Base-by-base conservation (phyloP, 2,888 invertebrate genomes). In the Trichogramma evanescens region DNA sequence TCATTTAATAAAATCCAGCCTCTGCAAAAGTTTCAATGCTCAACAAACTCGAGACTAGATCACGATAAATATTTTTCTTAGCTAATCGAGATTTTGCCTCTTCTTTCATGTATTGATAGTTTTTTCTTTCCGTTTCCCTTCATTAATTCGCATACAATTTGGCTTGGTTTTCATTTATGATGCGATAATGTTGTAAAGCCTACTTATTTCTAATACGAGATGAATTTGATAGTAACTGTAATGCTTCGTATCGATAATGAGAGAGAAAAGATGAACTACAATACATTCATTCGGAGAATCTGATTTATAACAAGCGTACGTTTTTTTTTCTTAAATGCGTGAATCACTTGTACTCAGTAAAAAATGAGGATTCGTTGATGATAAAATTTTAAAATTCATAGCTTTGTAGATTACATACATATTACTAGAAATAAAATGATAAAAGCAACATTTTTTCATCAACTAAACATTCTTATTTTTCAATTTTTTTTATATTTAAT, bases 391-490 rank as follows among this genome's bases (percentile, higher is more conserved):
- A 43, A 8, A 26, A 10, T 38, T 56, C 54, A 10, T 50, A 48
- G 39, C 53, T 50, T 53, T 7, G 26, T 61, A 42, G 45, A 55
- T 62, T 55, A 52, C 50, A 26, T 7, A 38, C 57, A 42, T 50
- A 55, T 62, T 55, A 52, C 46, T 42, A 26, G 44, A 58, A 48
- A 51, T 54, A 54, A 60, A 54, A 58, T 63, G 54, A 45, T 63
- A 54, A 56, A 58, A 52, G 61, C 56, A 61, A 58, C 56, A 45
- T 58, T 45, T 45, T 46, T 46, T 59, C 48, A 63, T 61, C 53
- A 64, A 54, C 58, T 58, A 58, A 56, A 58, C 61, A 62, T 63
- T 61, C 51, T 61, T 59, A 64, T 53, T 54, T 50, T 58, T 62
- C 49, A 56, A 59, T 57, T 50, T 26, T 26, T 26, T 26, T 26